Evolutionary conservation across 1,140 invertebrate species (phyloP).

Genomic region (Brachionus koreanus): DNA sequence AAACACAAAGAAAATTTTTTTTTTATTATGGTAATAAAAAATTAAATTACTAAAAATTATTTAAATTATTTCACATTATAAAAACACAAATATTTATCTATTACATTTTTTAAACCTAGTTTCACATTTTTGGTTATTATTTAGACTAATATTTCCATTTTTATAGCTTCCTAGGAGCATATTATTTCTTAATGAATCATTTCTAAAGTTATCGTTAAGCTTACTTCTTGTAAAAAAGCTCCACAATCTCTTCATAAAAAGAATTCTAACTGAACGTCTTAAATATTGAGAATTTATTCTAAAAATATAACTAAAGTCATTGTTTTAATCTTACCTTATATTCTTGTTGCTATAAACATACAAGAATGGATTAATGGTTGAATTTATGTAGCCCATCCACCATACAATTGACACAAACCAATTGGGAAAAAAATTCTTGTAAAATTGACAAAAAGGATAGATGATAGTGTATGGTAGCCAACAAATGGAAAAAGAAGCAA

Average conservation of each 20-base stretch:
- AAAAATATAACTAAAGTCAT: neutral
- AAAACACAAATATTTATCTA: neutral
- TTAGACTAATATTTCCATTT: neutral
- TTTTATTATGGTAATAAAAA: neutral
- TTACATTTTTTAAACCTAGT: neutral
- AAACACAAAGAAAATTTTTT: neutral
- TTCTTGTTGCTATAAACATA: constrained; percentile 44
- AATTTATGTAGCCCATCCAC: constrained; percentile 45
- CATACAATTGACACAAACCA: neutral
- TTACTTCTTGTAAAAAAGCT: constrained; percentile 16
- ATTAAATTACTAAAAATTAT: neutral
- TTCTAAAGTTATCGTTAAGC: constrained; percentile 3
- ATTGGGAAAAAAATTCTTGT: neutral
- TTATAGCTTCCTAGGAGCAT: neutral
- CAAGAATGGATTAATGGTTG: constrained; percentile 43
- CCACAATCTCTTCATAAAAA: constrained; percentile 6
- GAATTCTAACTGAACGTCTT: constrained; percentile 36
- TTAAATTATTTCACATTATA: neutral
- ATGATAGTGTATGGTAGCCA: constrained; percentile 40
- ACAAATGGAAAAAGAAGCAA: constrained; percentile 38
- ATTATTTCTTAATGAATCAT: constrained; percentile 31
- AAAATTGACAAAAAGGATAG: constrained; percentile 29
- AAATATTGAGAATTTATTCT: neutral
- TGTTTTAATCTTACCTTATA: constrained; percentile 16
- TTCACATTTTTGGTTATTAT: constrained; percentile 7